These are phyloP conservation scores for Phylloscopus whistleri DNA, from an alignment of 2,113 vertebrate species.

Conservation along the genomic window DNA sequence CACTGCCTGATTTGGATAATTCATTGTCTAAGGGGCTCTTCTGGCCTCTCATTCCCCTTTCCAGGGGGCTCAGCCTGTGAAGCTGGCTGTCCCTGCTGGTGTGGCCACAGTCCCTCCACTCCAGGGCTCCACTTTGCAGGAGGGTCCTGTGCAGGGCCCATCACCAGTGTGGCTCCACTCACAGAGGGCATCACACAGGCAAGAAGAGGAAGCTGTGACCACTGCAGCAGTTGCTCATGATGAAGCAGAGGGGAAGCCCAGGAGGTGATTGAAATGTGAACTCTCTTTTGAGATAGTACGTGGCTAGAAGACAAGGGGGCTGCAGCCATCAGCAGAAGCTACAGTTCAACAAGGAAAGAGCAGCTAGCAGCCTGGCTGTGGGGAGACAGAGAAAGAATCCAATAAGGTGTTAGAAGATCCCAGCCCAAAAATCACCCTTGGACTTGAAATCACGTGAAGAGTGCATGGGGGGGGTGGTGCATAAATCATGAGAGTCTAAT, in stretches of 20 bases:
- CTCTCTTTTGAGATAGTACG: too few relatives aligned
- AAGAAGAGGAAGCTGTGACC: too few relatives aligned
- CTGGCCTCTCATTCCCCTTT: conserved; percentile 15
- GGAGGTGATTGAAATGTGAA: too few relatives aligned
- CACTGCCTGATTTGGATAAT: conserved; percentile 69
- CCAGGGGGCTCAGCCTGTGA: not conserved
- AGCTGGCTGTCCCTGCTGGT: not conserved
- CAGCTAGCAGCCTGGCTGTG: not conserved
- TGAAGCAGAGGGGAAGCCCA: too few relatives aligned
- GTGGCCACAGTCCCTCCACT: too few relatives aligned
- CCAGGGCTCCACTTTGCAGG: not conserved
- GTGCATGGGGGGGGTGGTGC: fast-evolving
- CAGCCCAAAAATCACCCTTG: not conserved
- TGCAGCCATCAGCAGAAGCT: not conserved
- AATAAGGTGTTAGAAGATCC: not conserved
- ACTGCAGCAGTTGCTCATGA: too few relatives aligned
- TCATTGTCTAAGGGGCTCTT: conserved; percentile 55
- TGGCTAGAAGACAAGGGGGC: not conserved
- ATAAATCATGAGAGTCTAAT: not conserved
- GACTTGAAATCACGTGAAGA: not conserved
- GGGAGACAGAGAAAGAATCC: not conserved
- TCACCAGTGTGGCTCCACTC: fast-evolving
- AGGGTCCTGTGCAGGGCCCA: fast-evolving
- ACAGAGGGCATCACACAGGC: too few relatives aligned
- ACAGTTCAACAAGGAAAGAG: not conserved